Evolutionary conservation across 2,113 vertebrate species (phyloP), one percentile per base, ranked within the genome.

Genomic region (Gasterosteus nipponicus): DNA sequence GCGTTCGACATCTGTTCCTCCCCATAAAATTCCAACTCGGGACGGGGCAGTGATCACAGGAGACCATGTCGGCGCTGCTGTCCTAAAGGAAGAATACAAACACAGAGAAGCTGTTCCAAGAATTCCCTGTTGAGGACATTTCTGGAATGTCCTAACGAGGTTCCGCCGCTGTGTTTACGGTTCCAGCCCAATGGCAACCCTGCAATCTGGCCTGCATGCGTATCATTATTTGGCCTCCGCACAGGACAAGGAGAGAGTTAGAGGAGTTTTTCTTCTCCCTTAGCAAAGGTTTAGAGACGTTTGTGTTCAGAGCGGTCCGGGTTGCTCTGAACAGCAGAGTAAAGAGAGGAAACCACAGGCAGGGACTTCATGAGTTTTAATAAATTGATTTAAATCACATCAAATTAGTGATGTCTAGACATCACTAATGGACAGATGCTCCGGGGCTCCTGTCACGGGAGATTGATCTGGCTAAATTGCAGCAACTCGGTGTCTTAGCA

Each of bases 81-180:
- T 83, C 75, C 87, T 83, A 86, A 68, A 87, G 79, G 60, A 92
- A 77, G 86, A 92, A 92, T 92, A 87, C 91, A 92, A 92, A 91
- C 89, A 90, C 73, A 47, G 9, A 85, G 76, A 35, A 42, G 73
- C 86, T 72, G 87, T 90, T 90, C 91, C 90, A 91, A 92, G 89
- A 92, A 92, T 91, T 82, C 85, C 78, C 76, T 85, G 84, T 91
- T 85, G 87, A 92, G 87, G 90, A 92, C 83, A 78, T 91, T 91
- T 91, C 89, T 90, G 91, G 92, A 93, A 93, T 92, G 91, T 89
- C 87, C 89, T 89, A 90, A 92, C 86, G 74, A 91, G 90, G 81
- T 73, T 84, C 61, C 84, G 78, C 80, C 15, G 73, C 82, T 82
- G 78, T 91, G 91, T 92, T 93, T 92, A 92, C 90, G 90, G 89